A percentile compares a stretch with the other conserved stretches of the same genome.
Conservation (phyloP, 1,140 invertebrate species). For the Drosophila eugracilis region DNA sequence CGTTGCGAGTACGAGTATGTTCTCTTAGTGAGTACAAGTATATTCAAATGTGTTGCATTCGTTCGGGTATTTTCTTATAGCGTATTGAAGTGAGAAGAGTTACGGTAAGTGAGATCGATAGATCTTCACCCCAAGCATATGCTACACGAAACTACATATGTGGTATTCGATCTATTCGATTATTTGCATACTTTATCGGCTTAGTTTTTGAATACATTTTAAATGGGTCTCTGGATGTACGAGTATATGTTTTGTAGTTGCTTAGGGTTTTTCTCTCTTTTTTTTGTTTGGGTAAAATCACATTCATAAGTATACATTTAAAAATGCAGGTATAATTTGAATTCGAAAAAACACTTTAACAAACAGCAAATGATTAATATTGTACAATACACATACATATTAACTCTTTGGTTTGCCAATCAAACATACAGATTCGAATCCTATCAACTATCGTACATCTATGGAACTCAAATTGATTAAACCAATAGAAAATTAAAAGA, state of each 20-base stretch:
- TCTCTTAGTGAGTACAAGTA: conserved; percentile 54
- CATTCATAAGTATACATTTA: conserved; percentile 52
- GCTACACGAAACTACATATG: conserved; percentile 43
- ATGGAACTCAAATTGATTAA: conserved; percentile 18
- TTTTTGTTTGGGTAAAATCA: conserved; percentile 56
- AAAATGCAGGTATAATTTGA: conserved; percentile 69
- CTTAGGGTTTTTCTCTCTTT: no score
- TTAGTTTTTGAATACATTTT: conserved; percentile 34
- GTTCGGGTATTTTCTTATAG: conserved; percentile 43
- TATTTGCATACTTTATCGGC: conserved; percentile 36
- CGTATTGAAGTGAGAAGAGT: conserved; percentile 42
- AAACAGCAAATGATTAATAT: conserved; percentile 68
- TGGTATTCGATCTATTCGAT: conserved; percentile 33
- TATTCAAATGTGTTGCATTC: conserved; percentile 32
- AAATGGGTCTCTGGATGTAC: conserved; percentile 29
- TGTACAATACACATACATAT: conserved; percentile 61
- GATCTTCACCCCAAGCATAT: conserved; percentile 50
- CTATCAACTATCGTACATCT: conserved; percentile 31
- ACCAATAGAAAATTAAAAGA: not conserved
- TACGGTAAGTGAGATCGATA: conserved; percentile 33
- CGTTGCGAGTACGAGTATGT: conserved; percentile 12
- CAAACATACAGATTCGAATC: conserved; percentile 35
- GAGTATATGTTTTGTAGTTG: conserved; percentile 23
- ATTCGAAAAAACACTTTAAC: conserved; percentile 79
- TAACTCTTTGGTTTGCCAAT: conserved; percentile 26